These are phyloP conservation scores for Spisula solida DNA, from an alignment of 2,888 invertebrate species.

Conservation along the genomic window DNA sequence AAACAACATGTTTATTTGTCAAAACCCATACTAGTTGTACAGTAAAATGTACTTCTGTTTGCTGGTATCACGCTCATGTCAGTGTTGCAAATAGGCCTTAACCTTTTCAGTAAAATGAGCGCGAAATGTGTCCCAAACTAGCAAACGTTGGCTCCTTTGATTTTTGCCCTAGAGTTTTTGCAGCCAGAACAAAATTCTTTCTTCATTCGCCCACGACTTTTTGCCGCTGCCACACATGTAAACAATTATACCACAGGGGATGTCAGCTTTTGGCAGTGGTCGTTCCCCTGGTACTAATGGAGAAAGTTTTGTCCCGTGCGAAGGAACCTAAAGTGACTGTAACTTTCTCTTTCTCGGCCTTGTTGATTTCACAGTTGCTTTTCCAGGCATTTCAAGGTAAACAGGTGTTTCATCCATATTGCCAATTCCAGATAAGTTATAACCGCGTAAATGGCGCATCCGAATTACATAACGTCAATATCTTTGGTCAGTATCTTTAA, in stretches of 20 bases:
- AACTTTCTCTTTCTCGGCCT: conserved; percentile 11
- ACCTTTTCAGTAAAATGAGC: conserved; percentile 19
- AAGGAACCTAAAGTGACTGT: conserved; percentile 23
- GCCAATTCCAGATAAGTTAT: conserved; percentile 14
- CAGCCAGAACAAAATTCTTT: too few relatives aligned
- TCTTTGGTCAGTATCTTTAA: too few relatives aligned
- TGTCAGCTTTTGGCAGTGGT: conserved; percentile 40
- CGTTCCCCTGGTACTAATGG: conserved; percentile 33
- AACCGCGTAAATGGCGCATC: conserved; percentile 3
- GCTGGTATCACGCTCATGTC: conserved; percentile 52
- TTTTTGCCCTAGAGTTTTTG: too few relatives aligned
- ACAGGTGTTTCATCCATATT: conserved; percentile 60
- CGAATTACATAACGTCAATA: conserved; percentile 17
- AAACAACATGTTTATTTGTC: too few relatives aligned
- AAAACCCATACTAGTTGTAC: too few relatives aligned
- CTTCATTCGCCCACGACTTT: conserved; percentile 45
- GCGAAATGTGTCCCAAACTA: conserved; percentile 54
- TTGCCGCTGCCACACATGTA: conserved; percentile 49
- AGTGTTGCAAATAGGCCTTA: conserved; percentile 37
- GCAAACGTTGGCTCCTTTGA: neutral
- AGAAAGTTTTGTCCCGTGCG: conserved; percentile 45
- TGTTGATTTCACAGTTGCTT: too few relatives aligned
- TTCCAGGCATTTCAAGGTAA: conserved; percentile 56
- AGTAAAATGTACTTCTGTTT: too few relatives aligned
- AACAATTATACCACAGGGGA: conserved; percentile 22